Base-by-base conservation (phyloP, 64 coral and sea anemone species). In the Dendrophyllia cribrosa region DNA sequence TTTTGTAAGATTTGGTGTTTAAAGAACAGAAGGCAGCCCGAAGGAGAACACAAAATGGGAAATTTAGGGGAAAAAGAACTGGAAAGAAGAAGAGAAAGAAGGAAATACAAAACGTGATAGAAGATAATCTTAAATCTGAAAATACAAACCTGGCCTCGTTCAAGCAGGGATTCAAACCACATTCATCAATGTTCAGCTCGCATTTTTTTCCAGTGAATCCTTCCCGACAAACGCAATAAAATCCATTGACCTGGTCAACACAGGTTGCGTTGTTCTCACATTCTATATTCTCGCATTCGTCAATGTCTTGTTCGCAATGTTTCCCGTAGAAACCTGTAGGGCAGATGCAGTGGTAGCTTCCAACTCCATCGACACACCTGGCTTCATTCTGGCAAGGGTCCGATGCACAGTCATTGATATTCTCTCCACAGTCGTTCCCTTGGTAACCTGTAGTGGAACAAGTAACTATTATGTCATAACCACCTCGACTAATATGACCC, bases 361-460 rank as follows among this genome's bases (percentile, higher is more conserved):
- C 68, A 52, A 75, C 34, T 58, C 70, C 69, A 20, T 88, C 86
- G 3, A 60, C 26, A 70, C 86, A 88, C 16, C 0, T 59, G 1
- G 24, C 86, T 0, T 70, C 56, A 25, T 88, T 75, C 15, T 74
- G 70, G 9, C 86, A 88, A 55, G 86, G 86, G 5, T 88, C 68
- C 4, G 26, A 45, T 3, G 71, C 71, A 15, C 71, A 74, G 3
- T 74, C 71, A 74, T 74, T 25, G 34, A 73, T 58, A 68, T 73
- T 87, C 22, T 87, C 85, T 15, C 3, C 71, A 24, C 71, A 74
- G 71, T 74, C 43, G 9, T 48, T 74, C 9, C 71, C 71, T 47
- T 74, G 71, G 43, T 74, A 74, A 48, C 71, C 71, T 13, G 71
- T 4, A 5, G 12, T 0, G 12, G 7, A 56, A 56, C 12, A 56